Conservation (phyloP, 2,888 invertebrate species). For the Cantharis rustica region DNA sequence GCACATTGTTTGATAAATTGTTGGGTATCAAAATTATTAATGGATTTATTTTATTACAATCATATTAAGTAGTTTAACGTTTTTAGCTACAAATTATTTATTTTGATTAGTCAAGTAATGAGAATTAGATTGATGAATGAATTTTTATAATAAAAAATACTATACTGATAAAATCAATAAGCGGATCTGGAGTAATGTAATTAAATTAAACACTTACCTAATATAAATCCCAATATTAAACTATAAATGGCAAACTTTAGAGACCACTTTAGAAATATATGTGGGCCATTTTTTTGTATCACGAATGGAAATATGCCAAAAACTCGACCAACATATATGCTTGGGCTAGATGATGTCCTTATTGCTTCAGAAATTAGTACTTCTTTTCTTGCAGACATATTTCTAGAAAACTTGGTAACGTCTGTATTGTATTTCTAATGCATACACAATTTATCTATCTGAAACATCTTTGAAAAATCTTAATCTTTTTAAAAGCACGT, state of each 20-base stretch:
- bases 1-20: background rate
- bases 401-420: background rate
- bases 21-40: background rate
- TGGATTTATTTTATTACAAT: background rate
- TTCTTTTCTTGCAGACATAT: background rate
- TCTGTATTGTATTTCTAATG: background rate
- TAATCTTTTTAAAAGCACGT: slow-evolving; percentile 12
- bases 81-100: background rate
- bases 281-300: slow-evolving; percentile 1
- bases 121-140: no score
- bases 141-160: no score
- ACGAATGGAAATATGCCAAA: slow-evolving; percentile 16
- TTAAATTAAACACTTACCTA: slow-evolving; percentile 8
- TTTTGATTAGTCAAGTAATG: no score
- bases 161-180: no score
- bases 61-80: background rate
- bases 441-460: background rate
- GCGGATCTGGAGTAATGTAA: no score
- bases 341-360: slow-evolving; percentile 5
- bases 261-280: slow-evolving; percentile 11
- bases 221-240: slow-evolving; percentile 1
- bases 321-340: slow-evolving; percentile 6
- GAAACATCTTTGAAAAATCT: background rate
- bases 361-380: slow-evolving; percentile 11
- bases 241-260: slow-evolving; percentile 13